These are phyloP conservation scores for Drosophila greeni DNA, from an alignment of 2,888 invertebrate genomes.

Conservation along the genomic window DNA sequence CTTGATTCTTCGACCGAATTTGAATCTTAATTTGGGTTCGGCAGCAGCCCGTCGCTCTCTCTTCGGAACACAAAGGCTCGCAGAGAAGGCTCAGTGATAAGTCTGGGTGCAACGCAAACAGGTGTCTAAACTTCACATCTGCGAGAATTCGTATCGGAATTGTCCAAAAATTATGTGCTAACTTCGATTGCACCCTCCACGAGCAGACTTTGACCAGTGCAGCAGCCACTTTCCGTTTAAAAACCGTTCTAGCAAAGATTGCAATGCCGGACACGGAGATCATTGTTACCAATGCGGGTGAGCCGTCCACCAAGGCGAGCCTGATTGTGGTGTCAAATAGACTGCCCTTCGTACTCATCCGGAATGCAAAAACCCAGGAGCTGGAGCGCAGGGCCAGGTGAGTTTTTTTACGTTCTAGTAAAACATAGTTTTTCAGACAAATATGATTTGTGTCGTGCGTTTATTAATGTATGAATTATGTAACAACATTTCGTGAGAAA, in stretches of 20 bases:
- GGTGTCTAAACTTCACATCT: slow-evolving; percentile 17
- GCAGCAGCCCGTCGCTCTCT: slow-evolving; percentile 14
- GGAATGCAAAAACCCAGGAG: slow-evolving; percentile 85
- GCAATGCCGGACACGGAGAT: slow-evolving; percentile 78
- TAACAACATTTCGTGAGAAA: neutral
- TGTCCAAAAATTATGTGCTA: slow-evolving; percentile 35
- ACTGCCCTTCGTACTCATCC: slow-evolving; percentile 90
- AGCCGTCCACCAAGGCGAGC: slow-evolving; percentile 81
- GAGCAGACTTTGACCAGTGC: slow-evolving; percentile 10
- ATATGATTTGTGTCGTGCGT: neutral
- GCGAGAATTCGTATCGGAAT: slow-evolving; percentile 6
- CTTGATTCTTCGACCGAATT: slow-evolving; percentile 14
- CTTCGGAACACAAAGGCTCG: slow-evolving; percentile 4
- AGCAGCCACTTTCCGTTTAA: neutral
- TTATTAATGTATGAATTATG: neutral
- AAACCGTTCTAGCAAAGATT: slow-evolving; percentile 7
- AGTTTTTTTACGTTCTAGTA: slow-evolving; percentile 57
- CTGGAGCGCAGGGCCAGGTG: slow-evolving; percentile 92
- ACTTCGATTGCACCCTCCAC: slow-evolving; percentile 4
- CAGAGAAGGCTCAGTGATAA: slow-evolving; percentile 15
- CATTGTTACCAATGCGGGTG: slow-evolving; percentile 75
- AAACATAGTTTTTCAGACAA: neutral
- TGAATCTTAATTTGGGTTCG: slow-evolving; percentile 13
- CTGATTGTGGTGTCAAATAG: slow-evolving; percentile 95
- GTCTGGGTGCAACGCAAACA: slow-evolving; percentile 17